Evolutionary conservation across 2,888 invertebrate genomes (phyloP).

Genomic region (Lithosia quadra): DNA sequence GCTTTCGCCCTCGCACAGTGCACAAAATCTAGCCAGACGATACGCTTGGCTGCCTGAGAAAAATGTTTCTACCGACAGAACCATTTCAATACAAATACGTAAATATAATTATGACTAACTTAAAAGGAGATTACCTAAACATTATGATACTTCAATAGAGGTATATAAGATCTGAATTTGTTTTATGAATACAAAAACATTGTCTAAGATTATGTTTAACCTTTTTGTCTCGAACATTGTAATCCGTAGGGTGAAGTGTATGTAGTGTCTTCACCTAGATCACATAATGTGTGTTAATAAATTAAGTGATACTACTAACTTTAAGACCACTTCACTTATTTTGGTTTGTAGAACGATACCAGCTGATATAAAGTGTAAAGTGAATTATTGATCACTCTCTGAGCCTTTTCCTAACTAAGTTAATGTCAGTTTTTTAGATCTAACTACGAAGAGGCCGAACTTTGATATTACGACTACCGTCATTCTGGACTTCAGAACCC

Average conservation of each 20-base stretch:
- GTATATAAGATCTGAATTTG: not conserved
- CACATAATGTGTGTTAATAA: no score
- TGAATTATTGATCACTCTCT: no score
- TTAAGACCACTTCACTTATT: no score
- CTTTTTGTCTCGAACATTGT: not conserved
- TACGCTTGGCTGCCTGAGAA: slow-evolving; percentile 80
- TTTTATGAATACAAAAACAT: not conserved
- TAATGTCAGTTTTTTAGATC: no score
- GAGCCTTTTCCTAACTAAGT: no score
- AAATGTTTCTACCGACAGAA: slow-evolving; percentile 69
- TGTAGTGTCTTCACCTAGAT: no score
- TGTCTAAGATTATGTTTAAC: not conserved
- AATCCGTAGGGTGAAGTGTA: not conserved
- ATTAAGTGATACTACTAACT: no score
- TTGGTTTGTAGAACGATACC: no score
- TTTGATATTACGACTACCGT: no score
- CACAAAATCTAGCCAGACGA: slow-evolving; percentile 65
- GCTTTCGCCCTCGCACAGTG: slow-evolving; percentile 61
- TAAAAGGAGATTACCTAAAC: not conserved
- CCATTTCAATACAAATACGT: slow-evolving; percentile 45
- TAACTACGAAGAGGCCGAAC: no score
- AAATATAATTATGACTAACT: not conserved
- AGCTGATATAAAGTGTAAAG: no score
- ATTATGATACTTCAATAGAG: not conserved
- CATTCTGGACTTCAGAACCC: no score